Evolutionary conservation across 1,140 invertebrate genomes (phyloP).

Genomic region (Reticulitermes speratus): DNA sequence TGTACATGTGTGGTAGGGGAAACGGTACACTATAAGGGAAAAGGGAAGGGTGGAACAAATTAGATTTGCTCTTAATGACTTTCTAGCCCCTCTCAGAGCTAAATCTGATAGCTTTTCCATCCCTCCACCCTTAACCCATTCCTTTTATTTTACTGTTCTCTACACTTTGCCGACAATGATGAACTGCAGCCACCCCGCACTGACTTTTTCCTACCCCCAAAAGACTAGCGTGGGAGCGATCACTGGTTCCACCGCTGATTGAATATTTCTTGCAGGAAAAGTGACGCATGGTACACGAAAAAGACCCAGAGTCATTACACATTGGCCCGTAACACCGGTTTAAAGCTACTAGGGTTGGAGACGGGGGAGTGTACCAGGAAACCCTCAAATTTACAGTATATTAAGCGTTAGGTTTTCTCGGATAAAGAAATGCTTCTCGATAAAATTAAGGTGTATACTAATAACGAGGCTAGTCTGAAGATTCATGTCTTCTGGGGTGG

Average conservation of each 20-base stretch:
- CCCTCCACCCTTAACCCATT: background rate
- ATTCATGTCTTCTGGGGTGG: too few species aligned
- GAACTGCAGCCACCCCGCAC: background rate
- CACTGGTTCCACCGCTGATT: background rate
- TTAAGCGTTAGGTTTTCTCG: too few species aligned
- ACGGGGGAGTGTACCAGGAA: too few species aligned
- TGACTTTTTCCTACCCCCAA: background rate
- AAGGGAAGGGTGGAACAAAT: background rate
- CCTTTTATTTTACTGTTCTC: background rate
- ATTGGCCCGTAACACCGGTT: too few species aligned
- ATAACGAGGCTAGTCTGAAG: too few species aligned
- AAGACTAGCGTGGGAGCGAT: background rate
- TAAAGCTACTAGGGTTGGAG: too few species aligned
- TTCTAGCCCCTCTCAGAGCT: background rate
- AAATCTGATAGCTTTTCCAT: slow-evolving; percentile 16
- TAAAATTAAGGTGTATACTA: too few species aligned
- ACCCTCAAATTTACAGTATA: too few species aligned
- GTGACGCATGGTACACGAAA: background rate
- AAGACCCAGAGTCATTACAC: too few species aligned
- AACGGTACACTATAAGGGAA: background rate
- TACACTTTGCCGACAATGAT: background rate
- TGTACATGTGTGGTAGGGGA: background rate
- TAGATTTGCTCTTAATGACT: slow-evolving; percentile 16
- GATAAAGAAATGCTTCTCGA: too few species aligned
- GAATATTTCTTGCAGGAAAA: background rate